Conservation (phyloP, 1,140 invertebrate genomes). For the Paralvinella palmiformis region DNA sequence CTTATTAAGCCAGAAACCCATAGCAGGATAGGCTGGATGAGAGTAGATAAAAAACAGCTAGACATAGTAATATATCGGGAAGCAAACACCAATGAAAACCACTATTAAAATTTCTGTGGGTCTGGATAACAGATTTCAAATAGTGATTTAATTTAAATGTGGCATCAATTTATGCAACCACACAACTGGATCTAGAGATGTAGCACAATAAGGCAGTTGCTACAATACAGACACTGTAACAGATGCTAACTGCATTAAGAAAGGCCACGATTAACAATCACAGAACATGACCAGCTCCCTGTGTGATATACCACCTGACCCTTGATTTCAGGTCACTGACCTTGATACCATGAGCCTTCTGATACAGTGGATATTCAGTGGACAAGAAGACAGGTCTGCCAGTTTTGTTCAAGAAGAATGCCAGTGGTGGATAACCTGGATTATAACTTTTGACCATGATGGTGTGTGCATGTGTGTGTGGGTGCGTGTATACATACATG, state of each 20-base stretch:
- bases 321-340: too few relatives aligned
- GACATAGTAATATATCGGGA: not conserved
- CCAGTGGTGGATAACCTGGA: conserved; percentile 79
- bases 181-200: not conserved
- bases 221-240: too few relatives aligned
- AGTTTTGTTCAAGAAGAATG: conserved; percentile 73
- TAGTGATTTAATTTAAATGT: too few relatives aligned
- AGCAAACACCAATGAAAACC: not conserved
- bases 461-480: too few relatives aligned
- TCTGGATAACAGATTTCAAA: too few relatives aligned
- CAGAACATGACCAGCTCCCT: too few relatives aligned
- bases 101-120: not conserved
- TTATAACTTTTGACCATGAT: too few relatives aligned
- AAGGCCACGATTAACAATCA: not conserved
- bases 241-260: not conserved
- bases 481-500: too few relatives aligned
- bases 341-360: conserved; percentile 67
- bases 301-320: too few relatives aligned
- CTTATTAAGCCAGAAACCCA: conserved; percentile 75
- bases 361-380: conserved; percentile 93
- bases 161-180: not conserved
- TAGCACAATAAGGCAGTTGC: too few relatives aligned
- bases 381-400: conserved; percentile 87
- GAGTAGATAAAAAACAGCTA: conserved; percentile 21
- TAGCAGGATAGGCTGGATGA: conserved; percentile 75